phyloP scores from a whole-genome alignment of 2,888 invertebrate species.

The Arge pagana region DNA sequence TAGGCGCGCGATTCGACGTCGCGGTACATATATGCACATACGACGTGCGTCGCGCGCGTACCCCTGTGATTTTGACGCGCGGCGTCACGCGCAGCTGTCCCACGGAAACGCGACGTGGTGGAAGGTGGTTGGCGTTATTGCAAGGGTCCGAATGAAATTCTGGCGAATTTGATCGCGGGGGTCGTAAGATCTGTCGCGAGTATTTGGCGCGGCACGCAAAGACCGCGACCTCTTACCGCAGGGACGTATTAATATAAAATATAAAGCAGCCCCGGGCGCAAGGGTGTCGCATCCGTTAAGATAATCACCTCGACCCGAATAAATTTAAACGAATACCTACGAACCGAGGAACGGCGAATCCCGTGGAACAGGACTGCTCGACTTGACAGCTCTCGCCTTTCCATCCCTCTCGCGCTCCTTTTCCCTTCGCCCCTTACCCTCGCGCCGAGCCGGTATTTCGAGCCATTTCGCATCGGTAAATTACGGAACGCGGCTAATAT shows the following conservation, averaged over 20 bases:
- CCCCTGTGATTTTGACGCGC: too few species aligned
- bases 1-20: too few species aligned
- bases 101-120: too few species aligned
- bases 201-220: too few species aligned
- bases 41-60: too few species aligned
- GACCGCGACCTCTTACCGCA: too few species aligned
- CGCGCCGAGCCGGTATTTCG: constrained; percentile 23
- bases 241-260: constrained; percentile 21
- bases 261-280: constrained; percentile 6
- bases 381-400: constrained; percentile 4
- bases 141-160: too few species aligned
- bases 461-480: constrained; percentile 34
- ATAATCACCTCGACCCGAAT: constrained; percentile 46
- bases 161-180: too few species aligned
- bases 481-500: constrained; percentile 32
- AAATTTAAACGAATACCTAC: constrained; percentile 40
- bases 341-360: constrained; percentile 20
- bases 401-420: not conserved
- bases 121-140: too few species aligned
- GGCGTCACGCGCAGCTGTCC: too few species aligned
- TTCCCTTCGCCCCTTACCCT: not conserved
- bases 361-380: constrained; percentile 12
- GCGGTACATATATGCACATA: too few species aligned
- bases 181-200: too few species aligned
- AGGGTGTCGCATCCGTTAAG: constrained; percentile 35